Evolutionary conservation across 2,113 vertebrate species (phyloP), one percentile per base, ranked within the genome.

Genomic region (Caretta caretta): DNA sequence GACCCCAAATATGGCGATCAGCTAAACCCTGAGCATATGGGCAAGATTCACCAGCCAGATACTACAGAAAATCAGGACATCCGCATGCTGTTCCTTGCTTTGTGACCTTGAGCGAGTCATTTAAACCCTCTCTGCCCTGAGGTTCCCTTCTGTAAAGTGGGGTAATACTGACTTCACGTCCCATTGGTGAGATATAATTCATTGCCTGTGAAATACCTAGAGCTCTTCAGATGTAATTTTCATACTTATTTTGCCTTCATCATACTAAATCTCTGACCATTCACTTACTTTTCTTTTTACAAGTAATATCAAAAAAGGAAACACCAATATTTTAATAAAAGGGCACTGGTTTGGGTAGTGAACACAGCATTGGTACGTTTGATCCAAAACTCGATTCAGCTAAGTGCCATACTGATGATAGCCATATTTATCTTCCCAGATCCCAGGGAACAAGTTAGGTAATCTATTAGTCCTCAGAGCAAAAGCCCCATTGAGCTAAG

Each of bases 401-500:
- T 78, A 25, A 35, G 50, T 0, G 0, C 35, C 80, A 76, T 87
- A 24, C 31, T 89, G 84, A 85, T 69, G 50, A 83, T 69, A 54
- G n/a, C 93, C 84, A 80, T 17, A 10, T 86, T 92, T 86, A 89
- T 81, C 83, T 89, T 48, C 48, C 29, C 2, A 10, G 80, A 80
- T 80, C 38, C 76, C n/a, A 87, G 51, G 2, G 2, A 90, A 62
- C 38, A 49, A 84, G 50, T 95, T 96, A 95, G 96, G 95, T 92
- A 91, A 84, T 94, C 95, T 50, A 0, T 95, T 97, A 94, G 79
- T 96, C 88, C 95, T 92, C 75, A 85, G 88, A 92, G 93, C 87
- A 81, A 90, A 91, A 95, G 94, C 89, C 88, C 92, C 92, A 79
- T 96, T 96, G 95, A 97, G 88, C 38, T 42, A 46, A 76, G 20